phyloP scores from a whole-genome alignment of 1,140 invertebrate species.

The Pristionchus pacificus region DNA sequence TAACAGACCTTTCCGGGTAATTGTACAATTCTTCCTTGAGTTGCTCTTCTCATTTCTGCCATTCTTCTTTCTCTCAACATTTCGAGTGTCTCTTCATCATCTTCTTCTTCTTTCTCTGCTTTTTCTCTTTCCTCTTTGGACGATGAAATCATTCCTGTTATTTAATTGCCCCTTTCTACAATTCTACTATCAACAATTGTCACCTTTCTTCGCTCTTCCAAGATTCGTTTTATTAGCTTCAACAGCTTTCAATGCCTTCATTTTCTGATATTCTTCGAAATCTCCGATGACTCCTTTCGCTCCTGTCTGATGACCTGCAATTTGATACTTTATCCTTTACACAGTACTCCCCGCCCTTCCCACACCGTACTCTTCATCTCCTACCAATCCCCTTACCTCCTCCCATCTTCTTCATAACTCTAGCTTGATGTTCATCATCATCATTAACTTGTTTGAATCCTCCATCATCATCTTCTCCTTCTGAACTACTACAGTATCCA shows the following conservation, averaged over 20 bases:
- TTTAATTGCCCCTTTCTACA: constrained; percentile 7
- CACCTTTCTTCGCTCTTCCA: constrained; percentile 17
- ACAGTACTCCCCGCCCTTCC: too few relatives aligned
- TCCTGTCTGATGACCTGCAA: constrained; percentile 8
- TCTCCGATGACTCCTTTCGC: constrained; percentile 35
- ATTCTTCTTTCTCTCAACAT: constrained; percentile 18
- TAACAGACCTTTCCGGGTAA: too few relatives aligned
- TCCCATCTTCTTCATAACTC: neutral
- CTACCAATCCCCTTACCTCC: neutral
- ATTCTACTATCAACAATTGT: neutral
- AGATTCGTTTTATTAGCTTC: neutral
- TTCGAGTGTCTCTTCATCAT: constrained; percentile 22
- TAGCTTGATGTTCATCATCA: constrained; percentile 36
- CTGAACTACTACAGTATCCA: constrained; percentile 41
- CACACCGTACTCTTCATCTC: neutral
- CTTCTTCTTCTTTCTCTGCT: constrained; percentile 14
- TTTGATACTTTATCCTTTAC: too few relatives aligned
- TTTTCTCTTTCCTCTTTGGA: constrained; percentile 7
- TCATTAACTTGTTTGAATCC: constrained; percentile 33
- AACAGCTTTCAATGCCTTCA: neutral
- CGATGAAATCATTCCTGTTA: neutral
- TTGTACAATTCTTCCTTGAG: neutral
- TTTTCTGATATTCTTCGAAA: constrained; percentile 12
- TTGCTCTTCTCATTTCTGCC: constrained; percentile 17
- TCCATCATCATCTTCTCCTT: constrained; percentile 29